Evolutionary conservation across 2,113 vertebrate genomes (phyloP).

Genomic region (Perca flavescens): DNA sequence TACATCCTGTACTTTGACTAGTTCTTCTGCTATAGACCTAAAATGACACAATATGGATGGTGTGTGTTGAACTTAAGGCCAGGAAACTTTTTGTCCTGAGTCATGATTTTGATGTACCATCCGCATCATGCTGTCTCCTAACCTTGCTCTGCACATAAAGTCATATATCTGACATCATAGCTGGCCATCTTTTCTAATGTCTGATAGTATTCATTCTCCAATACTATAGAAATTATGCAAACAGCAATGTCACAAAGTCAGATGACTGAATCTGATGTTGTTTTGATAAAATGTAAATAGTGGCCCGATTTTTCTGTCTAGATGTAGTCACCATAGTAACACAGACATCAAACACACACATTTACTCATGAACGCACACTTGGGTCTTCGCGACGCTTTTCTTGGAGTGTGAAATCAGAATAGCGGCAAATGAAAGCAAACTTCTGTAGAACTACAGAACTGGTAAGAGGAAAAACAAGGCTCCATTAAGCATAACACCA

Average conservation of each 20-base stretch:
- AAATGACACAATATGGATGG: not conserved
- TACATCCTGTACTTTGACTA: not conserved
- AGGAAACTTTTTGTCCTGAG: not conserved
- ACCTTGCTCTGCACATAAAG: not conserved
- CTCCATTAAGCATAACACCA: constrained; percentile 38
- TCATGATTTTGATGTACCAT: not conserved
- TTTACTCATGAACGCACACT: not conserved
- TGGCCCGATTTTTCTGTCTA: not conserved
- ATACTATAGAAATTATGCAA: not conserved
- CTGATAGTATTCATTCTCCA: not conserved
- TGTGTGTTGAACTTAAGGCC: not conserved
- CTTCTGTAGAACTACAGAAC: constrained; percentile 38
- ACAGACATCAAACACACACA: constrained; percentile 1
- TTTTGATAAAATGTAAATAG: constrained; percentile 7
- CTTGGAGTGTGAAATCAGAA: constrained; percentile 44
- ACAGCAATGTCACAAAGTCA: not conserved
- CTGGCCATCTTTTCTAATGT: not conserved
- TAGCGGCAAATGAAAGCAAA: constrained; percentile 61
- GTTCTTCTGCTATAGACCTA: not conserved
- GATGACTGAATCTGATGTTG: not conserved
- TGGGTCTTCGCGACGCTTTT: constrained; percentile 1
- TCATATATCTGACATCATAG: not conserved
- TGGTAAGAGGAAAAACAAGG: constrained; percentile 39
- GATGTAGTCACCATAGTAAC: not conserved
- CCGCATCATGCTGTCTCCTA: not conserved